These are phyloP conservation scores for Erethizon dorsatum DNA, from an alignment of 2,797 vertebrate species.

Conservation along the genomic window DNA sequence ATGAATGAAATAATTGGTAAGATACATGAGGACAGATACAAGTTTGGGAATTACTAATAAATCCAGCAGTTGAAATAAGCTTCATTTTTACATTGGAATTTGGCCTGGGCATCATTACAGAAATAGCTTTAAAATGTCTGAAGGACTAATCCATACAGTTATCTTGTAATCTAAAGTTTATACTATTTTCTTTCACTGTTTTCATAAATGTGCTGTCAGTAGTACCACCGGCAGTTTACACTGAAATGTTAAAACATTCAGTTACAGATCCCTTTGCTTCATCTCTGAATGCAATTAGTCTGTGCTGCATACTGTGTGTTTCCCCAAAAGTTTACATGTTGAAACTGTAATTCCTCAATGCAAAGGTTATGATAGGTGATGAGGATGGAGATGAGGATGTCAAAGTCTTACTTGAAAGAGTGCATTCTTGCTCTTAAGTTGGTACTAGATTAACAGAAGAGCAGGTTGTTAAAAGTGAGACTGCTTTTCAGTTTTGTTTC, in stretches of 20 bases:
- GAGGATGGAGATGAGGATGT: not conserved
- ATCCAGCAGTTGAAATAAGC: not conserved
- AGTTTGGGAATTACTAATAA: not conserved
- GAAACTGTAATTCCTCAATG: not conserved
- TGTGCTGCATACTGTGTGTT: not conserved
- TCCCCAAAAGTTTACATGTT: not conserved
- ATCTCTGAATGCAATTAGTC: not conserved
- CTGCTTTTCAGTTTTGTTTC: not conserved
- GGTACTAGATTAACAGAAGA: not conserved
- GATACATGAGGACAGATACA: not conserved
- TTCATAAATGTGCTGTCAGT: not conserved
- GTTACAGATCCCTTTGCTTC: not conserved
- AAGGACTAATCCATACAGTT: not conserved
- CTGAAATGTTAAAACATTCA: slow-evolving; percentile 25
- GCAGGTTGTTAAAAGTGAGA: not conserved
- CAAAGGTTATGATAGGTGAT: not conserved
- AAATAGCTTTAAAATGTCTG: not conserved
- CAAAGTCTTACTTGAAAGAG: not conserved
- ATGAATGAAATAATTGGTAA: not conserved
- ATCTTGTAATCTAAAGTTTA: not conserved
- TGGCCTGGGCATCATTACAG: not conserved
- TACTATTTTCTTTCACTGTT: not conserved
- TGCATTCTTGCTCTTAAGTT: not conserved
- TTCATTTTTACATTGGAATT: slow-evolving; percentile 41
- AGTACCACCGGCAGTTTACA: not conserved